These are phyloP conservation scores for Botia kubotai DNA, from an alignment of 2,797 vertebrate genomes.

Conservation along the genomic window DNA sequence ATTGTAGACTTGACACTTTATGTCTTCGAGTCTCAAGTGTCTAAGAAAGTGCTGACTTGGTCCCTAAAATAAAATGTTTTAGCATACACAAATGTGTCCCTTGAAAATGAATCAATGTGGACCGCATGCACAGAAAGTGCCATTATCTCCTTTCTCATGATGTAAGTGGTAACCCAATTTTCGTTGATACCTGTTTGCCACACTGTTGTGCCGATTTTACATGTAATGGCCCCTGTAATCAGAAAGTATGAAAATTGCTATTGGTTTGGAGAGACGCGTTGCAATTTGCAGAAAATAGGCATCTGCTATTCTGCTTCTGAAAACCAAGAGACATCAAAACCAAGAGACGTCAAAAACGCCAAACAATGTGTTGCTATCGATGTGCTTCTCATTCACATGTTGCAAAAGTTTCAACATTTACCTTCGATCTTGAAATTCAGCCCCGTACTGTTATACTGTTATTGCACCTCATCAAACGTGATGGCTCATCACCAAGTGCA, in stretches of 20 bases:
- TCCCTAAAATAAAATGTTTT: slow-evolving; percentile 31
- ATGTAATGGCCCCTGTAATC: not conserved
- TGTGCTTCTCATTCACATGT: not conserved
- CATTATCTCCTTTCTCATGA: slow-evolving; percentile 11
- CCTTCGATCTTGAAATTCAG: slow-evolving; percentile 1
- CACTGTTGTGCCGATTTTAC: not conserved
- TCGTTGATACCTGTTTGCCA: slow-evolving; percentile 19
- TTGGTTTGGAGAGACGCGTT: not conserved
- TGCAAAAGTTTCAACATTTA: not conserved
- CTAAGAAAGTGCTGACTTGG: slow-evolving; percentile 13
- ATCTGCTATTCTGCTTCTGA: not conserved
- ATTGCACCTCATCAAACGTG: slow-evolving; percentile 24
- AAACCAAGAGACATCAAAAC: not conserved
- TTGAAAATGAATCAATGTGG: not conserved
- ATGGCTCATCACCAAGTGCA: slow-evolving; percentile 6
- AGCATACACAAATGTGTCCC: not conserved
- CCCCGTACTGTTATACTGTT: not conserved
- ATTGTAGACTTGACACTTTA: slow-evolving; percentile 8
- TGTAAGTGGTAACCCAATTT: slow-evolving; percentile 32
- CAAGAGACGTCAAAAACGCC: not conserved
- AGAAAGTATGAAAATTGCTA: not conserved
- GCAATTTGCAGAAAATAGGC: not conserved
- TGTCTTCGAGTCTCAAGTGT: not conserved
- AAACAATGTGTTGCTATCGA: not conserved
- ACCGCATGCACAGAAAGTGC: not conserved